phyloP scores from a whole-genome alignment of 2,113 vertebrate genomes.

The Carassius auratus region DNA sequence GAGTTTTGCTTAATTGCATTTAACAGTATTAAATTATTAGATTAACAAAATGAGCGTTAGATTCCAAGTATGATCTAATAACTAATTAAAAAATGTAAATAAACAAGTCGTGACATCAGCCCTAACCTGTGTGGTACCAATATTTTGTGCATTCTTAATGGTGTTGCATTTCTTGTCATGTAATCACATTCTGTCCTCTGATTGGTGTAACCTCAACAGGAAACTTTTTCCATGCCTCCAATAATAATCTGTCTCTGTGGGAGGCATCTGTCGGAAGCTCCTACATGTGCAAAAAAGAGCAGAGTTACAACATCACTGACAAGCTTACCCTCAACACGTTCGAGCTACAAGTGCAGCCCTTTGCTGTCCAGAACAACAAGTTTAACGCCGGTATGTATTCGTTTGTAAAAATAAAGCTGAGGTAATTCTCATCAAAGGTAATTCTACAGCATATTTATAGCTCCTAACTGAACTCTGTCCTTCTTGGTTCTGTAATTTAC shows the following conservation, averaged over 20 bases:
- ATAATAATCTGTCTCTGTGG: conserved; percentile 85
- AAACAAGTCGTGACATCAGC: too few species aligned
- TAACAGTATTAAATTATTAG: too few species aligned
- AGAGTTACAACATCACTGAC: conserved; percentile 77
- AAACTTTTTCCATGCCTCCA: conserved; percentile 55
- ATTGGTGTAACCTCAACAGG: conserved; percentile 56
- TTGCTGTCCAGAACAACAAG: conserved; percentile 75
- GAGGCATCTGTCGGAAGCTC: conserved; percentile 86
- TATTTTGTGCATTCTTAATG: neutral
- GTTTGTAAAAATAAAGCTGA: neutral
- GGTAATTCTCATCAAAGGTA: neutral
- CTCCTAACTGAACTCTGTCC: neutral
- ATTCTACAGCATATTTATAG: neutral
- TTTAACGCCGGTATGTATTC: conserved; percentile 86
- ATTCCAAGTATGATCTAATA: too few species aligned
- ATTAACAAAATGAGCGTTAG: neutral
- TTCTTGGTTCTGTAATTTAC: neutral
- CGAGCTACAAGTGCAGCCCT: conserved; percentile 88
- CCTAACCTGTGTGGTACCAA: too few species aligned
- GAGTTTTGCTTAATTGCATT: too few species aligned
- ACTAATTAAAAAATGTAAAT: too few species aligned
- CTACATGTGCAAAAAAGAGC: conserved; percentile 92
- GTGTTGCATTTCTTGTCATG: neutral
- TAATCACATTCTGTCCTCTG: neutral
- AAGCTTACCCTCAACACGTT: conserved; percentile 81